These are phyloP conservation scores for Pterocles gutturalis DNA, from an alignment of 2,113 vertebrate species.

Conservation along the genomic window DNA sequence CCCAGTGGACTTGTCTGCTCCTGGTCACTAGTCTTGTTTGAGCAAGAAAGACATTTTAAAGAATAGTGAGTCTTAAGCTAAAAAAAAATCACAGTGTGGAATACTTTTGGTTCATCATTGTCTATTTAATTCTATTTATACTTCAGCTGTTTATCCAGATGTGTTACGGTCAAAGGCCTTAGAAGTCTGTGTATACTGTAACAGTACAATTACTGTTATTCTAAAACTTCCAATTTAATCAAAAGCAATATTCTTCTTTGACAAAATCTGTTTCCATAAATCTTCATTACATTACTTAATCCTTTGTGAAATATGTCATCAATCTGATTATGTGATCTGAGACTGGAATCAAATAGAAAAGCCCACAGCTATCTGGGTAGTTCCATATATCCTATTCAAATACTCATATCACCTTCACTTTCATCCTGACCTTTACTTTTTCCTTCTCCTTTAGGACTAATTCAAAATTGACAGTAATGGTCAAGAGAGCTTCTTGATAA, in stretches of 20 bases:
- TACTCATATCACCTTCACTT: neutral
- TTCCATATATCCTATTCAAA: neutral
- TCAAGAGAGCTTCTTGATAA: neutral
- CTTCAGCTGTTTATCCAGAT: neutral
- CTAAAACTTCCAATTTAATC: neutral
- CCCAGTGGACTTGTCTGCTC: neutral
- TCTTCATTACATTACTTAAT: neutral
- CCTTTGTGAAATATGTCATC: neutral
- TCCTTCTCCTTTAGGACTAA: neutral
- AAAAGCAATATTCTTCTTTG: neutral
- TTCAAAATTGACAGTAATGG: neutral
- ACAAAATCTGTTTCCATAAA: neutral
- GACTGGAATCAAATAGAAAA: neutral
- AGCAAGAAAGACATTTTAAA: neutral
- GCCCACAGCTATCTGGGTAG: neutral
- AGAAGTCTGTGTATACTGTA: neutral
- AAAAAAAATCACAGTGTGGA: neutral
- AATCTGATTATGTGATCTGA: neutral
- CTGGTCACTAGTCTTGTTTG: neutral
- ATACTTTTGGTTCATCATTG: slow-evolving; percentile 1
- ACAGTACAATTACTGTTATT: neutral
- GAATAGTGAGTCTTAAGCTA: neutral
- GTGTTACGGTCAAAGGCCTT: neutral
- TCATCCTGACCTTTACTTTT: neutral
- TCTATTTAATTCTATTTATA: slow-evolving; percentile 40